These are phyloP conservation scores for Holothuria scabra DNA, from an alignment of 53 echinoderm and acorn worm genomes.

Conservation along the genomic window DNA sequence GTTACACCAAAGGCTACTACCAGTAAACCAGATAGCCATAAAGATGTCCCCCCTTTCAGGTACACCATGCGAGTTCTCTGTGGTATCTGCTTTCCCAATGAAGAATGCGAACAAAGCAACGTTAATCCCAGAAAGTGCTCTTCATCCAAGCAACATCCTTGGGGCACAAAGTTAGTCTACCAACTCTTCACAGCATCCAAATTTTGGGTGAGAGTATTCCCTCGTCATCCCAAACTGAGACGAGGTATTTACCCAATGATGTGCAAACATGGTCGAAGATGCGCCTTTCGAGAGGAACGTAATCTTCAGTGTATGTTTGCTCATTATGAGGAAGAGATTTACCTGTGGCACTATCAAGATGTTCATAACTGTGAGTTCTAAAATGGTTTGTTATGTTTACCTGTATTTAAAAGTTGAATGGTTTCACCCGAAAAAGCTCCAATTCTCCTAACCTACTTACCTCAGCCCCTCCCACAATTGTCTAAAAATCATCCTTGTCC, in stretches of 20 bases:
- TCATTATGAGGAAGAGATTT: conserved; percentile 68
- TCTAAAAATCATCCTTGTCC: too few species aligned
- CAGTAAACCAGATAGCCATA: not conserved
- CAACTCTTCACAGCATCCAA: conserved; percentile 45
- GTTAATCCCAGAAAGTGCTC: conserved; percentile 61
- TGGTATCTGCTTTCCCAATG: conserved; percentile 69
- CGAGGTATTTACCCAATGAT: conserved; percentile 58
- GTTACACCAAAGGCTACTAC: not conserved
- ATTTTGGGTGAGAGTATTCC: conserved; percentile 61
- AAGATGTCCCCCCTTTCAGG: not conserved
- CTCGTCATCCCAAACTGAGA: conserved; percentile 63
- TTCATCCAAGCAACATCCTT: conserved; percentile 58
- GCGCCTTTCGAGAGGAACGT: conserved; percentile 52
- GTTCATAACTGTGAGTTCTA: conserved; percentile 66
- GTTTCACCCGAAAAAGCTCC: too few species aligned
- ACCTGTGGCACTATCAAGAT: conserved; percentile 85
- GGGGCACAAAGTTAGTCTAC: conserved; percentile 65
- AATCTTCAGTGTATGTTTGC: conserved; percentile 78
- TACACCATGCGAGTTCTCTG: conserved; percentile 59
- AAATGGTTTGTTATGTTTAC: too few species aligned
- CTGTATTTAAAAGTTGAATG: too few species aligned
- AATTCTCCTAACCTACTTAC: too few species aligned
- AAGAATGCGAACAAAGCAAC: conserved; percentile 47
- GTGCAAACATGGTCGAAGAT: conserved; percentile 52
- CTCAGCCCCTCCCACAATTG: too few species aligned